Conservation (phyloP, 2,888 invertebrate genomes). For the Drosophila kanekoi region DNA sequence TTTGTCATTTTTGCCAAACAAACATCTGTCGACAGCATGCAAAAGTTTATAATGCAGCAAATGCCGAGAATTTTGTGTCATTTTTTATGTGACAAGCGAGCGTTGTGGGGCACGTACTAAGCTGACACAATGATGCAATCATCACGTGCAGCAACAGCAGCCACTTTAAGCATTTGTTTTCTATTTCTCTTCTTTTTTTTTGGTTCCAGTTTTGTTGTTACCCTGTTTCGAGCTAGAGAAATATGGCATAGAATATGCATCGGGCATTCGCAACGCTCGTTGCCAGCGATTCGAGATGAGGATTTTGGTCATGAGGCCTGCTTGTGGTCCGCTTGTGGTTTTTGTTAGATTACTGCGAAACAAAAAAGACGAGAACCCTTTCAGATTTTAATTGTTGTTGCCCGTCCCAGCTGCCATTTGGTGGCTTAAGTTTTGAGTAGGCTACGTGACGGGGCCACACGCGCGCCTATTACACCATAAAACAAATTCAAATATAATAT, state of each 20-base stretch:
- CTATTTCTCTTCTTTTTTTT: constrained; percentile 17
- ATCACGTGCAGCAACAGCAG: constrained; percentile 75
- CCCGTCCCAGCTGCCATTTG: constrained; percentile 60
- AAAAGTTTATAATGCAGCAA: constrained; percentile 68
- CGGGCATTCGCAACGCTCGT: constrained; percentile 66
- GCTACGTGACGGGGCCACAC: constrained; percentile 75
- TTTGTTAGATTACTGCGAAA: constrained; percentile 63
- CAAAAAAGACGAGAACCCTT: constrained; percentile 59
- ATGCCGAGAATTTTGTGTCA: constrained; percentile 73
- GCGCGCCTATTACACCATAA: constrained; percentile 71
- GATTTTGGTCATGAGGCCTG: constrained; percentile 61
- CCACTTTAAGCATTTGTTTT: constrained; percentile 50
- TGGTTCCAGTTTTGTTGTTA: constrained; percentile 29
- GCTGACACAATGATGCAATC: constrained; percentile 83
- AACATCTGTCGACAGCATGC: constrained; percentile 61
- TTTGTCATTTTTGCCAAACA: constrained; percentile 25
- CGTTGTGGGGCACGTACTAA: constrained; percentile 80
- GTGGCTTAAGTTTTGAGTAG: constrained; percentile 61
- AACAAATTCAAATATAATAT: constrained; percentile 26
- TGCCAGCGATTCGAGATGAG: constrained; percentile 61
- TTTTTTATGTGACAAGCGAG: constrained; percentile 76
- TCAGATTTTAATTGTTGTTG: constrained; percentile 75
- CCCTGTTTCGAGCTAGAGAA: constrained; percentile 26
- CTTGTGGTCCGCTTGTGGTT: constrained; percentile 49
- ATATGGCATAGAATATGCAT: constrained; percentile 54